Evolutionary conservation across 2,888 invertebrate genomes (phyloP).

Genomic region (Zaprionus bogoriensis): DNA sequence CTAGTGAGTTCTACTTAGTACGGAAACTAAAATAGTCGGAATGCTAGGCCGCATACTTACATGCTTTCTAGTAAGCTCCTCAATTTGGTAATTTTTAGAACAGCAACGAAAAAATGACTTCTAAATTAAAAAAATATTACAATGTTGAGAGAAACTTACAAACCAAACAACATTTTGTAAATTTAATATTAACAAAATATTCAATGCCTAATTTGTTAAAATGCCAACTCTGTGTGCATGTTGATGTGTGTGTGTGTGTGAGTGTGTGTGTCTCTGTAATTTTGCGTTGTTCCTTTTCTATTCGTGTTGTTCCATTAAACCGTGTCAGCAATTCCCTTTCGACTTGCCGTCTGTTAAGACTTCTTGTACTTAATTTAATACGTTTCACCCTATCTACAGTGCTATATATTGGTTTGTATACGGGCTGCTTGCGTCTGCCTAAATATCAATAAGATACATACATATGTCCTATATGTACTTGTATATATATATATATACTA

Average conservation of each 20-base stretch:
- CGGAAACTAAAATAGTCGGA: too few species aligned
- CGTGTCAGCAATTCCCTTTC: constrained; percentile 49
- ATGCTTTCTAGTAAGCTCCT: constrained; percentile 8
- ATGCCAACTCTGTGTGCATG: constrained; percentile 9
- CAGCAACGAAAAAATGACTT: neutral
- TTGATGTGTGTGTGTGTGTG: neutral
- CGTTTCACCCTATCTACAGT: constrained; percentile 75
- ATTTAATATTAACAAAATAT: constrained; percentile 16
- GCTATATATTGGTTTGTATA: constrained; percentile 54
- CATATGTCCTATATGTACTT: constrained; percentile 28
- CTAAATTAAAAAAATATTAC: neutral
- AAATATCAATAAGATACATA: constrained; percentile 22
- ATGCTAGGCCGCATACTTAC: constrained; percentile 5
- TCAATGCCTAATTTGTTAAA: constrained; percentile 14
- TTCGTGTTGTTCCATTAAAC: constrained; percentile 65
- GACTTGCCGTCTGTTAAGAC: constrained; percentile 28
- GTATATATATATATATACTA: constrained; percentile 47
- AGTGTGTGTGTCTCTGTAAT: constrained; percentile 5
- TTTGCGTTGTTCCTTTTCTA: constrained; percentile 55
- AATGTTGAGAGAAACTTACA: constrained; percentile 41
- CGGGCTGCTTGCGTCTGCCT: constrained; percentile 19
- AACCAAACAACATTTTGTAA: constrained; percentile 45
- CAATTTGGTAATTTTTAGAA: neutral
- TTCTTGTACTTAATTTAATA: constrained; percentile 55
- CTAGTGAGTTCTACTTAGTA: neutral